These are phyloP conservation scores for Isoperla grammatica DNA, from an alignment of 2,888 invertebrate species.

Conservation along the genomic window DNA sequence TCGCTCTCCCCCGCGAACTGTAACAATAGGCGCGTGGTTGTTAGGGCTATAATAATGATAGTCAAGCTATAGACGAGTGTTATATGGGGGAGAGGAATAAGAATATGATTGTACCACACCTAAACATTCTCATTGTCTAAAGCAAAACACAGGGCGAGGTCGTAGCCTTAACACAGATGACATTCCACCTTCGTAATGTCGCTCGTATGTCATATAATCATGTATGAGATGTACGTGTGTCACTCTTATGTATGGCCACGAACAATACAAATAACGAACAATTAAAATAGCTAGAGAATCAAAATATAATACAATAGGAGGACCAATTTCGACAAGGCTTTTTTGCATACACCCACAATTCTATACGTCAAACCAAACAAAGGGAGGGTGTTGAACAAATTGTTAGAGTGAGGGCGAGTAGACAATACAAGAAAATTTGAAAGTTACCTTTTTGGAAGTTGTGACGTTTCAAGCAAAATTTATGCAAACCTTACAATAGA, in stretches of 20 bases:
- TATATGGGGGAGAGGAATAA: constrained; percentile 9
- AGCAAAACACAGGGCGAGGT: constrained; percentile 22
- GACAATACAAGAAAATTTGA: too few species aligned
- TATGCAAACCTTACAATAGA: too few species aligned
- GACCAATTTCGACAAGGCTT: too few species aligned
- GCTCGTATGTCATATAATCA: background rate
- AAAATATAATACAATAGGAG: too few species aligned
- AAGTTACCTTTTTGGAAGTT: too few species aligned
- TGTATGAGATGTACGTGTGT: background rate
- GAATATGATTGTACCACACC: constrained; percentile 21
- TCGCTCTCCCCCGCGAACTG: background rate
- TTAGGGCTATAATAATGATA: background rate
- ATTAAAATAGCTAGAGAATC: background rate
- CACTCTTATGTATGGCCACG: background rate
- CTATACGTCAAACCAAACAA: too few species aligned
- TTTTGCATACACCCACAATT: too few species aligned
- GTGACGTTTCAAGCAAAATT: too few species aligned
- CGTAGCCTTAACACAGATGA: constrained; percentile 21
- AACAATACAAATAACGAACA: background rate
- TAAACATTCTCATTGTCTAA: constrained; percentile 26
- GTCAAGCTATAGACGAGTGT: background rate
- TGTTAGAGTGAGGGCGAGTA: too few species aligned
- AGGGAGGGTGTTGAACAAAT: too few species aligned
- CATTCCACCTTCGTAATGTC: constrained; percentile 25
- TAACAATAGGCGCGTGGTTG: constrained; percentile 8